A percentile compares a stretch with the other conserved stretches of the same genome.
Evolutionary conservation across 2,888 invertebrate species (phyloP).

Genomic region (Urechis unicinctus): DNA sequence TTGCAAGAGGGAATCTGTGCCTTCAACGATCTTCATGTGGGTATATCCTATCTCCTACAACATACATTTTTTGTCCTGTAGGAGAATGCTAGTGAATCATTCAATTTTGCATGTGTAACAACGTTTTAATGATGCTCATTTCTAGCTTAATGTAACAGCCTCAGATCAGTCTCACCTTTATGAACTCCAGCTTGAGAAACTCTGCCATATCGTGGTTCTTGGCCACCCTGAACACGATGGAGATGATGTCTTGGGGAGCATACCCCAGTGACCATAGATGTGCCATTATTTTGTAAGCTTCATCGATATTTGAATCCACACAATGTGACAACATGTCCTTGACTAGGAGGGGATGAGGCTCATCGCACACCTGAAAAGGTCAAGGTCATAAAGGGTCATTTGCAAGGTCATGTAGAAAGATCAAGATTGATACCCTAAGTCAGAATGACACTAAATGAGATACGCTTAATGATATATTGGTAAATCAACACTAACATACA

Average conservation of each 20-base stretch:
- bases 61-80: neutral
- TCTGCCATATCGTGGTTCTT: conserved; percentile 80
- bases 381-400: neutral
- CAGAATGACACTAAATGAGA: neutral
- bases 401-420: neutral
- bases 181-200: conserved; percentile 72
- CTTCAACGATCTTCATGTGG: conserved; percentile 85
- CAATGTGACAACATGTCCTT: conserved; percentile 86
- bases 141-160: neutral
- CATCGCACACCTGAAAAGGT: conserved; percentile 76
- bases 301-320: conserved; percentile 70
- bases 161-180: conserved; percentile 58
- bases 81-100: neutral
- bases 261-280: conserved; percentile 91
- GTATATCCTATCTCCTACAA: conserved; percentile 79
- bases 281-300: conserved; percentile 77
- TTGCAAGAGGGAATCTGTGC: conserved; percentile 79
- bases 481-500: neutral
- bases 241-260: conserved; percentile 92
- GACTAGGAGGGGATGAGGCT: conserved; percentile 91
- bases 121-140: neutral
- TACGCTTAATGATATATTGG: neutral
- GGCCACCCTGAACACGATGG: conserved; percentile 88
- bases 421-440: neutral
- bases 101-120: neutral